Conservation (phyloP, 1,140 invertebrate species). For the Conus ventricosus region DNA sequence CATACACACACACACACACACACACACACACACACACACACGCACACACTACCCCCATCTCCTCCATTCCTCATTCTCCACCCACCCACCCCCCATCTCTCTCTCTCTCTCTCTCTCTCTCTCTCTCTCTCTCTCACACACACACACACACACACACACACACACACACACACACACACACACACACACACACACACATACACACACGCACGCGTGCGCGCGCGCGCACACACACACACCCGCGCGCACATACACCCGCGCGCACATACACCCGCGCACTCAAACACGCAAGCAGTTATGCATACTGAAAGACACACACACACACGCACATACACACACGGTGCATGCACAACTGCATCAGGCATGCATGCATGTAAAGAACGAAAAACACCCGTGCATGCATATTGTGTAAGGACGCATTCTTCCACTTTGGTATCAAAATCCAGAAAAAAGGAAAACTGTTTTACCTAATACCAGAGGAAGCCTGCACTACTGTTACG, state of each 20-base stretch:
- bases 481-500: no score
- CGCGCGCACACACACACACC: background rate
- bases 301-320: background rate
- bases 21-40: no score
- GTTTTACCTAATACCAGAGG: no score
- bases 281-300: background rate
- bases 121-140: background rate
- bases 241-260: background rate
- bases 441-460: no score
- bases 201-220: background rate
- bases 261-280: background rate
- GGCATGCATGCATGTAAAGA: no score
- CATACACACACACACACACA: no score
- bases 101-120: no score
- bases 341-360: background rate
- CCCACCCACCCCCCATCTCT: background rate
- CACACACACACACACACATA: background rate
- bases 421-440: no score
- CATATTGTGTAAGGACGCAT: no score
- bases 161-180: no score
- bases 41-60: no score
- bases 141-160: slow-evolving; percentile 8
- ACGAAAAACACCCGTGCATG: no score
- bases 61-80: background rate
- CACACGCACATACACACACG: background rate